Conservation (phyloP, 2,113 vertebrate species). For the Ornithorhynchus anatinus region DNA sequence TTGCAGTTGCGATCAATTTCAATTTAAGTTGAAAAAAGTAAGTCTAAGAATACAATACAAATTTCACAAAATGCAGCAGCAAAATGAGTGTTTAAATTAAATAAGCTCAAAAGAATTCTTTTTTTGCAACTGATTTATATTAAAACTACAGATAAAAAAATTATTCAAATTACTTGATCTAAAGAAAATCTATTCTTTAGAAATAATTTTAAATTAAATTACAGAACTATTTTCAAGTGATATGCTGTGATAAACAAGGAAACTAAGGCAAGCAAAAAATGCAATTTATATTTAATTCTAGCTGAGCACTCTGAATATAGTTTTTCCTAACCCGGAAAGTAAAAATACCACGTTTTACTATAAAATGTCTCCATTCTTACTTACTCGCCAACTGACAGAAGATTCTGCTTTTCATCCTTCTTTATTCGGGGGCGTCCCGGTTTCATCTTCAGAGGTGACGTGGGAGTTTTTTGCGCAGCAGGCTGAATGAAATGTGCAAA, state of each 20-base stretch:
- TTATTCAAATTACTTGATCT: not conserved
- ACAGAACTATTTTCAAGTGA: no score
- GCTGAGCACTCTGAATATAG: no score
- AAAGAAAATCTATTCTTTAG: no score
- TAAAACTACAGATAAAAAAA: not conserved
- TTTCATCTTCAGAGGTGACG: conserved; percentile 98
- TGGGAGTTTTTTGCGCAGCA: conserved; percentile 97
- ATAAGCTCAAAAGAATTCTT: not conserved
- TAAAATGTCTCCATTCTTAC: conserved; percentile 56
- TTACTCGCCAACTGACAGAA: conserved; percentile 95
- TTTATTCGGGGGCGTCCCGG: conserved; percentile 95
- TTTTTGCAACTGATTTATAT: no score
- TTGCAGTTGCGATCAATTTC: no score
- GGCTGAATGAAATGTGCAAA: conserved; percentile 99
- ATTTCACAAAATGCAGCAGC: no score
- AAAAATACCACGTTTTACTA: not conserved
- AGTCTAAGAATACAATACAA: no score
- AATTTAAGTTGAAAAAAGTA: no score
- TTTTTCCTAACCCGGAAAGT: not conserved
- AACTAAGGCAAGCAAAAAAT: no score
- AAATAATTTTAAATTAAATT: no score
- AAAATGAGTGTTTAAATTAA: conserved; percentile 13
- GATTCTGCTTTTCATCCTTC: conserved; percentile 97
- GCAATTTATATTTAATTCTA: no score
- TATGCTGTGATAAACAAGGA: no score